A percentile compares a stretch with the other conserved stretches of the same genome.
Conservation (phyloP, 2,113 vertebrate genomes). For the Pardalotus punctatus region DNA sequence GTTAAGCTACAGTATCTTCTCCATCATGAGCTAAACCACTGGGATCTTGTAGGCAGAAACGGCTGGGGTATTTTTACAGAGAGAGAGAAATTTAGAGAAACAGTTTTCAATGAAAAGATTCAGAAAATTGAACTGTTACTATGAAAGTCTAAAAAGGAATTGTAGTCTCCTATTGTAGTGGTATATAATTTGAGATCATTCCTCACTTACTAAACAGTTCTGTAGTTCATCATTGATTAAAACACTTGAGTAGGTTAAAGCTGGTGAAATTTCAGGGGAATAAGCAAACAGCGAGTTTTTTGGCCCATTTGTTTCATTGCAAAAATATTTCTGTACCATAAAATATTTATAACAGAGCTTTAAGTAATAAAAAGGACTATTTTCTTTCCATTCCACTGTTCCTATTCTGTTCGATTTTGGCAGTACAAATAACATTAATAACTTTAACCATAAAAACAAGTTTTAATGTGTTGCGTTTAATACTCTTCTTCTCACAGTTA, state of each 20-base stretch:
- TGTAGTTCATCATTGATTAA: not conserved
- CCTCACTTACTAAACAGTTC: not conserved
- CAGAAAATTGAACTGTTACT: not conserved
- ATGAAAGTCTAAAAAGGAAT: not conserved
- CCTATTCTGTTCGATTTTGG: not conserved
- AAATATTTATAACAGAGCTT: slow-evolving; percentile 1
- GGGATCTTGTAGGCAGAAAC: not conserved
- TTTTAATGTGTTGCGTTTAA: slow-evolving; percentile 1
- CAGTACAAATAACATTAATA: slow-evolving; percentile 16
- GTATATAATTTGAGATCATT: not conserved
- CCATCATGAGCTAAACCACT: not conserved
- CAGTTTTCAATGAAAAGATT: not conserved
- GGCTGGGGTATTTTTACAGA: not conserved
- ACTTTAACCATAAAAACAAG: not conserved
- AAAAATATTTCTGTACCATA: not conserved
- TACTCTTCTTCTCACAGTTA: not conserved
- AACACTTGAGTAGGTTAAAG: not conserved
- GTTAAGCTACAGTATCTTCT: not conserved
- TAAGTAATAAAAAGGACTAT: not conserved
- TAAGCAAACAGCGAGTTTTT: slow-evolving; percentile 16
- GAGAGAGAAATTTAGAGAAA: not conserved
- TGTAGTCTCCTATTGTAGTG: not conserved
- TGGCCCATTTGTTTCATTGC: slow-evolving; percentile 6
- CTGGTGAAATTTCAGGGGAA: not conserved
- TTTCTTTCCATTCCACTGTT: not conserved